Base-by-base conservation (phyloP, 2,797 vertebrate species). In the Uromys caudimaculatus region DNA sequence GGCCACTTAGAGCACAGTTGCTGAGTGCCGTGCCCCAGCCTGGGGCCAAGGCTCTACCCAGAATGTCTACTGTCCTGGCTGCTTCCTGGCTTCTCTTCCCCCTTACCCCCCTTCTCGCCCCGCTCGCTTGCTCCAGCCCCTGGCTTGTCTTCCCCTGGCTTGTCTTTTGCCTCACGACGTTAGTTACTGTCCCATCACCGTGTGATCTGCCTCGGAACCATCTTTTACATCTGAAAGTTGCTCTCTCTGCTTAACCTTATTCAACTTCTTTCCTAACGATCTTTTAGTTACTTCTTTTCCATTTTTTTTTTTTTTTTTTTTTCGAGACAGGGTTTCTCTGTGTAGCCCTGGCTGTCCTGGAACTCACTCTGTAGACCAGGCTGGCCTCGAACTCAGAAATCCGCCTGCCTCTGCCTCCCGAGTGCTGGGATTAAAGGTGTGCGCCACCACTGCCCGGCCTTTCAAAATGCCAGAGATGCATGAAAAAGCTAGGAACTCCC, bases 111-210 rank as follows among this genome's bases (percentile, higher is more conserved):
- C 92, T 76, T 85, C 12, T 52, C 12, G 12, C 50, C 8, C 50
- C 8, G 50, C 50, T 9, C 10, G 50, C 50, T 44, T 6, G 44
- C 44, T 44, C 50, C 50, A 52, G 50, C 50, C 50, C 50, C 44
- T 44, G 44, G 58, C 89, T 94, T 95, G 94, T 88, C 93, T 96
- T 94, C 50, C 50, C 50, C 44, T 44, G 44, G 58, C 89, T 94
- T 95, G 94, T 88, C 93, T 96, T 94, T 79, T 88, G 76, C 84
- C 50, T 94, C 69, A 41, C n/a, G 35, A 60, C 58, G 71, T 86
- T 41, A 89, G 50, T 88, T 76, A n/a, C 16, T 75, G 47, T 76
- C 89, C 67, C 83, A n/a, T 95, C 32, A 32, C 78, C 62, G 21
- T 41, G 93, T 50, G 35, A 44, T 93, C 77, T 95, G 71, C 50